phyloP scores from a whole-genome alignment of 2,888 invertebrate species.

The Meteorus colon region DNA sequence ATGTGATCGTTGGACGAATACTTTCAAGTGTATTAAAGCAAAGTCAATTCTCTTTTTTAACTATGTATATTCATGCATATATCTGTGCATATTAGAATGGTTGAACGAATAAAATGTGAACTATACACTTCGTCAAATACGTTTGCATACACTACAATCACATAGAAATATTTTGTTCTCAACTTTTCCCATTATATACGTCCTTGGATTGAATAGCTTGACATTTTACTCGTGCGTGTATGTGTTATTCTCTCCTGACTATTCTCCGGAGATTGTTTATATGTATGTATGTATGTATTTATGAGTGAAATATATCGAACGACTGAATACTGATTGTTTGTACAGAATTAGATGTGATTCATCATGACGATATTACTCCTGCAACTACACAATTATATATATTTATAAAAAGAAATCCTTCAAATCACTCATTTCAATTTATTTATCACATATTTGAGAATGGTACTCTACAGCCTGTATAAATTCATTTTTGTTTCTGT shows the following conservation, averaged over 20 bases:
- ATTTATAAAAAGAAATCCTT: no score
- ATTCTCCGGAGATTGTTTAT: conserved; percentile 31
- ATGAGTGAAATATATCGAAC: no score
- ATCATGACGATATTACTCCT: no score
- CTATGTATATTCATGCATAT: not conserved
- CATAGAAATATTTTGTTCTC: conserved; percentile 48
- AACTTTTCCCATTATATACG: conserved; percentile 54
- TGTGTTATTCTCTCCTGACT: conserved; percentile 24
- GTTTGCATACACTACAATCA: conserved; percentile 22
- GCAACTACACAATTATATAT: no score
- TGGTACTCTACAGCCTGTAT: no score
- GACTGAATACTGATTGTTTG: no score
- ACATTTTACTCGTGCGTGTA: conserved; percentile 63
- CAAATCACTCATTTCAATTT: no score
- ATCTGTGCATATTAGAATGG: not conserved
- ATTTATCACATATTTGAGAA: no score
- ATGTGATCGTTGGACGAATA: not conserved
- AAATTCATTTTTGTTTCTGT: no score
- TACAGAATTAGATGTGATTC: no score
- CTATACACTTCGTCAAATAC: not conserved
- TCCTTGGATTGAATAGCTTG: conserved; percentile 66
- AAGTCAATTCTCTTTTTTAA: conserved; percentile 4
- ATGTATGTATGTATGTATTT: not conserved
- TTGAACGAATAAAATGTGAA: conserved; percentile 1
- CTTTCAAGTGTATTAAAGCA: not conserved